These are phyloP conservation scores for Diuraphis noxia DNA, from an alignment of 1,140 invertebrate genomes.

Conservation along the genomic window DNA sequence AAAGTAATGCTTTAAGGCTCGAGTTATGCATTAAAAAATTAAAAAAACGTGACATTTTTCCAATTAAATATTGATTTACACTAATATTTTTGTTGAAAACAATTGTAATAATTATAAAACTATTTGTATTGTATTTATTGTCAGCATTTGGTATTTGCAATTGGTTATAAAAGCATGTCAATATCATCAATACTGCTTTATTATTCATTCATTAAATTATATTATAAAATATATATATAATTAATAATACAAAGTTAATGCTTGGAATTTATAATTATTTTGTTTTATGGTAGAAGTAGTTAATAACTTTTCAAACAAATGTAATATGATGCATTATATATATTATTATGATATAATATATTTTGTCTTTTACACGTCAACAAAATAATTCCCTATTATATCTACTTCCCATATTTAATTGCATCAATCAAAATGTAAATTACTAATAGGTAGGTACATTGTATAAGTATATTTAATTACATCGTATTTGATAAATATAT, in stretches of 20 bases:
- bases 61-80: background rate
- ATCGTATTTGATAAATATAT: background rate
- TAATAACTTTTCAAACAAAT: background rate
- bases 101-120: background rate
- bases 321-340: too few species aligned
- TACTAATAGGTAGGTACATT: background rate
- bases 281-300: background rate
- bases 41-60: background rate
- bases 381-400: background rate
- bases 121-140: too few species aligned
- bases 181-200: background rate
- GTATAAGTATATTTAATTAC: background rate
- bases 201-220: background rate
- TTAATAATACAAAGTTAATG: background rate
- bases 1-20: background rate
- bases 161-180: background rate
- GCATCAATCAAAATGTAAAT: background rate
- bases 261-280: background rate
- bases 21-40: background rate
- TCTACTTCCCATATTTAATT: background rate
- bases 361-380: background rate
- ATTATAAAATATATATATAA: background rate
- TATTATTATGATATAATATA: too few species aligned
- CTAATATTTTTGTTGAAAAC: background rate
- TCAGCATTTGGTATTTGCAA: too few species aligned